Percentiles rank a stretch among this genome's conserved stretches.
phyloP scores from a whole-genome alignment of 2,797 vertebrate species.

The Carcharodon carcharias region DNA sequence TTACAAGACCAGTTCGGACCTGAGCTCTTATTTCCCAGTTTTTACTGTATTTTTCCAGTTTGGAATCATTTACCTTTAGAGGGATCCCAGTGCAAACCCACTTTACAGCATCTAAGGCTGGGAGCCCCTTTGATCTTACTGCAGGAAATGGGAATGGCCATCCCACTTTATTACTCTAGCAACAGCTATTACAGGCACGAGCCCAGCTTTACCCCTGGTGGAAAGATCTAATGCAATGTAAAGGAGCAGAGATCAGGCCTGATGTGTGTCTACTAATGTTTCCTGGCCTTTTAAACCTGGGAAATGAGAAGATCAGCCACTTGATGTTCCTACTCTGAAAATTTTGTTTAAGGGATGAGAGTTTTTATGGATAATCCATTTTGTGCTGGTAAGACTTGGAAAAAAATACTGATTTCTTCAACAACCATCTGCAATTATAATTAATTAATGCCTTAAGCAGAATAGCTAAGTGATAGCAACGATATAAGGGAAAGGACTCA shows the following conservation, averaged over 20 bases:
- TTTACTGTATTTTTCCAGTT: too few species aligned
- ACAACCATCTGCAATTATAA: background rate
- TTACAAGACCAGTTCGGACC: too few species aligned
- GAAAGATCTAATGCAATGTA: background rate
- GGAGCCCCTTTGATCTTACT: background rate
- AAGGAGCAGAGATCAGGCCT: background rate
- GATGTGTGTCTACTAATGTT: background rate
- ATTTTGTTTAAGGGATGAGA: background rate
- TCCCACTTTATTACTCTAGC: background rate
- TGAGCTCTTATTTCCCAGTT: too few species aligned
- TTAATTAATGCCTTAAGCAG: background rate
- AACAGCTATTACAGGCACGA: background rate
- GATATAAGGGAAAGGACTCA: background rate
- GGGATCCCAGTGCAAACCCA: background rate
- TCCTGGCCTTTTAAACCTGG: background rate
- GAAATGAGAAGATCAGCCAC: background rate
- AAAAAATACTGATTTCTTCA: background rate
- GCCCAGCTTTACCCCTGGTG: too few species aligned
- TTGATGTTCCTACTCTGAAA: background rate
- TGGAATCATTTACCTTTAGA: background rate
- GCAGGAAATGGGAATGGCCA: background rate
- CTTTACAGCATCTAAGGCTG: background rate
- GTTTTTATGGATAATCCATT: background rate
- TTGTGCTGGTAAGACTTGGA: background rate
- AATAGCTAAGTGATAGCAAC: background rate